Percentiles rank a stretch among this genome's conserved stretches.
Conservation (phyloP, 2,888 invertebrate genomes). For the Petrolisthes cinctipes region DNA sequence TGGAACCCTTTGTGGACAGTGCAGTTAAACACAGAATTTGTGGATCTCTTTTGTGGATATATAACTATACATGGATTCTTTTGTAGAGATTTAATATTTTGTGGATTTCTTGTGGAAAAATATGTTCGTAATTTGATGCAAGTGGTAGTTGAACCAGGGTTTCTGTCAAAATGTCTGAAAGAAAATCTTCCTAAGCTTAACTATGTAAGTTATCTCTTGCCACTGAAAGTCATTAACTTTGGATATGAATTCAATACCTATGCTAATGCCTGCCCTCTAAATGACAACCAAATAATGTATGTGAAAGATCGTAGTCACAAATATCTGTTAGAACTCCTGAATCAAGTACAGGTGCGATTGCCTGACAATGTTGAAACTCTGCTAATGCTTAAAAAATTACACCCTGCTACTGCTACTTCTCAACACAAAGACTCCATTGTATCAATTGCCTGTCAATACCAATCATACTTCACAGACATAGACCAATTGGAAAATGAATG, state of each 20-base stretch:
- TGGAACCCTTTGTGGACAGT: neutral
- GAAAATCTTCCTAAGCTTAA: constrained; percentile 32
- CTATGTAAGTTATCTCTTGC: constrained; percentile 17
- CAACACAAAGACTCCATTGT: constrained; percentile 28
- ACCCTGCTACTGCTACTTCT: constrained; percentile 30
- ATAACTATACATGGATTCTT: too few species aligned
- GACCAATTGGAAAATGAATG: neutral
- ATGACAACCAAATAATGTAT: constrained; percentile 16
- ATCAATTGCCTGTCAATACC: neutral
- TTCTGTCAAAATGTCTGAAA: constrained; percentile 23
- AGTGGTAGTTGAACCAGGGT: constrained; percentile 31
- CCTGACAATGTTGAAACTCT: constrained; percentile 30
- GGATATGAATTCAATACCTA: constrained; percentile 31
- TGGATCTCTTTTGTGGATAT: too few species aligned
- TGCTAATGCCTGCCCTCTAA: constrained; percentile 29
- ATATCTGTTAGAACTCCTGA: constrained; percentile 16
- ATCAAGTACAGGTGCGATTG: constrained; percentile 27
- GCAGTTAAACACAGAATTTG: neutral
- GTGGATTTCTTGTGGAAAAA: too few species aligned
- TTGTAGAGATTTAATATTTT: too few species aligned
- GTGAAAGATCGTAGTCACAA: constrained; percentile 24
- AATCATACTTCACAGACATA: constrained; percentile 6
- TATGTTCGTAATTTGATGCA: constrained; percentile 31
- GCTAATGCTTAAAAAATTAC: constrained; percentile 22
- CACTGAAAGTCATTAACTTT: constrained; percentile 26